A percentile compares a stretch with the other conserved stretches of the same genome.
phyloP scores from a whole-genome alignment of 35 echinoderm and acorn worm species.

The Acanthaster planci region DNA sequence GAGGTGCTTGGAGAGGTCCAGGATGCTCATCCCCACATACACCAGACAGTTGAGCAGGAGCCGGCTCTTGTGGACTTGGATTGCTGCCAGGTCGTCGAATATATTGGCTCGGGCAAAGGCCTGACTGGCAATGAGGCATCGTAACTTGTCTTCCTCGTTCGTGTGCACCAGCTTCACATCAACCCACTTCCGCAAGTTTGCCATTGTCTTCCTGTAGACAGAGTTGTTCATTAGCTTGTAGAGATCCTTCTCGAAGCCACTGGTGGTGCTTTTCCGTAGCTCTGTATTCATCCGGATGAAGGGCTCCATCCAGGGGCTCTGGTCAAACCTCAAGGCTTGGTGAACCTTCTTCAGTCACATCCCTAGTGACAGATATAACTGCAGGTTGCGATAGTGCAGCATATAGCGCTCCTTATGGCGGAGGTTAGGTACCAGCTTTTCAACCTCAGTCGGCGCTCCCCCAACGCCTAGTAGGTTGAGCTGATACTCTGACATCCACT shows the following conservation, averaged over 20 bases:
- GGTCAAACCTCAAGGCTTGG: not conserved
- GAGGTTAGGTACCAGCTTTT: constrained; percentile 1
- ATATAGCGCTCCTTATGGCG: constrained; percentile 1
- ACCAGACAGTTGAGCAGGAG: constrained; percentile 1
- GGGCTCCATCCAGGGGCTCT: not conserved
- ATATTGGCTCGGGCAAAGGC: not conserved
- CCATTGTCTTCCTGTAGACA: constrained; percentile 32
- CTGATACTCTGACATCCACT: not conserved
- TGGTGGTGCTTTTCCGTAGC: not conserved
- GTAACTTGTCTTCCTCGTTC: not conserved
- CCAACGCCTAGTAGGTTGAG: not conserved
- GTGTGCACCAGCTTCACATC: not conserved
- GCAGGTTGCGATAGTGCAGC: constrained; percentile 14
- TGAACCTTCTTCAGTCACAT: constrained; percentile 17
- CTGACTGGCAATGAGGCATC: not conserved
- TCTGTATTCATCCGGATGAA: constrained; percentile 23
- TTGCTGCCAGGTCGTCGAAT: not conserved
- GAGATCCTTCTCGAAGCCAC: constrained; percentile 27
- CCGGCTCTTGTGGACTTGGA: constrained; percentile 12
- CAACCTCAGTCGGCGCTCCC: not conserved
- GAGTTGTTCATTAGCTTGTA: constrained; percentile 43
- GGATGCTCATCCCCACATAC: constrained; percentile 28
- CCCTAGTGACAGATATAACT: constrained; percentile 17
- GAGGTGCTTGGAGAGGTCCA: constrained; percentile 11
- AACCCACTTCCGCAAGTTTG: constrained; percentile 7